Base-by-base conservation (phyloP, 53 echinoderm and acorn worm species). In the Patiria pectinifera region DNA sequence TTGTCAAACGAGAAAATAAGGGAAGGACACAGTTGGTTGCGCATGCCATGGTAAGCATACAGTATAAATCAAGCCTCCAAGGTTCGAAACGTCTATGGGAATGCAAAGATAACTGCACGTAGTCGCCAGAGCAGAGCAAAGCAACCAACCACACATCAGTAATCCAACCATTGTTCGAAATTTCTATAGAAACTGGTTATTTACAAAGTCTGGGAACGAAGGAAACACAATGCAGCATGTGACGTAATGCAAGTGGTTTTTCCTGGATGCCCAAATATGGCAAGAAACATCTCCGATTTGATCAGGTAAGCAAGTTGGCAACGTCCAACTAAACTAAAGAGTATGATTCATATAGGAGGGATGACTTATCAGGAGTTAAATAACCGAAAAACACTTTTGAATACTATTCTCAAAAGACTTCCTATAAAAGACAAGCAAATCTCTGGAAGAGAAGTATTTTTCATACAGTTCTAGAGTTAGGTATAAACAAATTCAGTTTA, bases 181-280 rank as follows among this genome's bases (percentile, higher is more conserved):
- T 19, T 45, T 45, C 66, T 66, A 63, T 85, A 59, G 85, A 85
- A 85, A 85, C 16, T 85, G 63, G 21, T 58, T 84, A 43, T 84
- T 84, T 84, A 84, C 84, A 59, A 44, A 69, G 66, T 45, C 66
- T 43, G 19, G 12, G 18, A 35, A 44, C 26, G 69, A 62, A 44
- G 8, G 83, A 23, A 83, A 61, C 59, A 85, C 85, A 85, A 85
- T 85, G 47, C 44, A 43, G 66, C 43, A n/a, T 14, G 18, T 86
- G 86, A 86, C 86, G 76, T 74, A 86, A 86, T 59, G 72, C 11
- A 14, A 35, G 16, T 48, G 86, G 46, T 86, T 74, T 75, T 14
- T 71, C 49, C 21, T 22, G 11, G 86, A 21, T 24, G 48, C 49
- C 86, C 86, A 86, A 86, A 86, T 86, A 86, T 86, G 86, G 86